Evolutionary conservation across 2,797 vertebrate genomes (phyloP).

Genomic region (Squalus acanthias): DNA sequence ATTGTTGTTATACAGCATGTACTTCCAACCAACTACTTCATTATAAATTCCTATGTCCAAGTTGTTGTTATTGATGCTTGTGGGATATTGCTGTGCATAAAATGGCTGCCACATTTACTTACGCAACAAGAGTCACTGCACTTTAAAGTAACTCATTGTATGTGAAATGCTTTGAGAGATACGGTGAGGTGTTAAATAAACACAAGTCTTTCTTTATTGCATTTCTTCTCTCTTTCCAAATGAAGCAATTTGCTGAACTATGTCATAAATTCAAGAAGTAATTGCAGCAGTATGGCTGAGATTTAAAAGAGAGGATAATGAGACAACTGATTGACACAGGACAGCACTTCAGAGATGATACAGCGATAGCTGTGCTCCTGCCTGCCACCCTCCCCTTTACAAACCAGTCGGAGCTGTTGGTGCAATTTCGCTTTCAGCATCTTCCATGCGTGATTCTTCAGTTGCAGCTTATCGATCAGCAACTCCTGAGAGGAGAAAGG

Average conservation of each 20-base stretch:
- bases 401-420: constrained; percentile 59
- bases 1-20: neutral
- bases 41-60: neutral
- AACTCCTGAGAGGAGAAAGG: constrained; percentile 52
- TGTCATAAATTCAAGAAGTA: neutral
- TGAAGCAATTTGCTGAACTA: neutral
- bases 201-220: neutral
- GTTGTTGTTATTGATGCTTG: neutral
- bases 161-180: neutral
- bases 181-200: neutral
- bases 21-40: neutral
- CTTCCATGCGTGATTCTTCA: constrained; percentile 60
- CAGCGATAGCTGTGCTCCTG: neutral
- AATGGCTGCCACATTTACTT: neutral
- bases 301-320: neutral
- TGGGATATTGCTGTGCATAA: neutral
- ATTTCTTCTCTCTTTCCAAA: neutral
- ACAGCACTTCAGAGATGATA: neutral
- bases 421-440: constrained; percentile 60
- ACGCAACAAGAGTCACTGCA: neutral
- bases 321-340: neutral
- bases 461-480: constrained; percentile 59
- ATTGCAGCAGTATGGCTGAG: neutral
- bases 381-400: constrained; percentile 16
- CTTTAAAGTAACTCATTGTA: neutral